Evolutionary conservation across 1,140 invertebrate species (phyloP).

Genomic region (Stenopsyche tienmushanensis): DNA sequence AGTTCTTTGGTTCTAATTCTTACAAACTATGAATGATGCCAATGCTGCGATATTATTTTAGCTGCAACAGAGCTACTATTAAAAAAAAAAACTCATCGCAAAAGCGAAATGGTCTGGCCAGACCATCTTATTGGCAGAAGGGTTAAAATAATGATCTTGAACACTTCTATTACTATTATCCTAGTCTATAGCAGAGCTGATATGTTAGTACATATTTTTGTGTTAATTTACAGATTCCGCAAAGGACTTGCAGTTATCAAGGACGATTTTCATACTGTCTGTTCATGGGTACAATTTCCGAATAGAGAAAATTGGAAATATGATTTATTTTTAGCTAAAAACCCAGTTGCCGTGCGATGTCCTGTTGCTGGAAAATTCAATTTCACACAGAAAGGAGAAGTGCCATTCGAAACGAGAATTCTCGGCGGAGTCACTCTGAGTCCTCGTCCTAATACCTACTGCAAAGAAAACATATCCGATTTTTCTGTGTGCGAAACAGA

Average conservation of each 20-base stretch:
- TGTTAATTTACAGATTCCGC: constrained; percentile 65
- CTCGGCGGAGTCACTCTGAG: constrained; percentile 90
- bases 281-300: constrained; percentile 90
- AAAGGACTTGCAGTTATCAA: constrained; percentile 87
- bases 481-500: constrained; percentile 92
- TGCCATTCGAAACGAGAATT: constrained; percentile 88
- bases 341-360: constrained; percentile 90
- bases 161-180: no score
- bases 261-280: constrained; percentile 88
- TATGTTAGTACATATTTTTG: no score
- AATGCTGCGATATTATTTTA: no score
- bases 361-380: constrained; percentile 95
- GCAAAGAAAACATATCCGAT: constrained; percentile 92
- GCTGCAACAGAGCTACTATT: no score
- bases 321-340: constrained; percentile 83
- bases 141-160: no score
- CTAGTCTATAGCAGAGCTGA: no score
- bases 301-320: constrained; percentile 86
- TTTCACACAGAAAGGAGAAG: constrained; percentile 86
- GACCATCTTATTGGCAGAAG: no score
- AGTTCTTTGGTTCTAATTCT: no score
- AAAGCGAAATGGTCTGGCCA: no score
- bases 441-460: constrained; percentile 89
- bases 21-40: no score
- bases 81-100: no score